Conservation (phyloP, 2,113 vertebrate species). For the Anolis sagrei region DNA sequence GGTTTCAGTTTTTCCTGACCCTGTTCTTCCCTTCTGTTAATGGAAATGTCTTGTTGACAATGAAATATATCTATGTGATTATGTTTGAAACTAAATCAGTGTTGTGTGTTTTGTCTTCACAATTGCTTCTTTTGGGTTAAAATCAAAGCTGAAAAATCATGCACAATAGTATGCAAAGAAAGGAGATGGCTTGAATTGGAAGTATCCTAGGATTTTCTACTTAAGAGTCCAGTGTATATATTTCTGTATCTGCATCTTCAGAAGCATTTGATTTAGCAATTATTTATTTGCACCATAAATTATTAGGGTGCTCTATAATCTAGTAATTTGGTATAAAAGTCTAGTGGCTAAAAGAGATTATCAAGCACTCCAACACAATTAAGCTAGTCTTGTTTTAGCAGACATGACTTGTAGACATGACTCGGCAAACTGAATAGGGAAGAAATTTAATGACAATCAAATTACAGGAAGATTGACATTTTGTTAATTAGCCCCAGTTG, state of each 20-base stretch:
- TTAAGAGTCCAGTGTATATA: neutral
- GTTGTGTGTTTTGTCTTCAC: too few relatives aligned
- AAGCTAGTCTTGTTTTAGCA: slow-evolving; percentile 8
- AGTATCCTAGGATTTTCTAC: neutral
- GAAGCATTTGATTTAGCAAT: neutral
- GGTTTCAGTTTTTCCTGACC: too few relatives aligned
- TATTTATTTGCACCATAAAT: neutral
- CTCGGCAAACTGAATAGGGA: neutral
- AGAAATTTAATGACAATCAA: slow-evolving; percentile 55
- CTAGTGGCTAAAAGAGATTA: slow-evolving; percentile 18
- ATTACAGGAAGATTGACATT: slow-evolving; percentile 43
- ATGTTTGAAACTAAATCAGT: too few relatives aligned
- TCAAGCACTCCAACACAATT: slow-evolving; percentile 22
- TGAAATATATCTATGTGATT: too few relatives aligned
- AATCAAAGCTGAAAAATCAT: too few relatives aligned
- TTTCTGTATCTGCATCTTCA: neutral
- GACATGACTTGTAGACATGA: slow-evolving; percentile 4
- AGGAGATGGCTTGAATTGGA: neutral
- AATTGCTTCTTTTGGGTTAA: too few relatives aligned
- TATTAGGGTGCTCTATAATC: slow-evolving; percentile 15
- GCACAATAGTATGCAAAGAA: neutral
- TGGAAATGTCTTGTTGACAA: too few relatives aligned
- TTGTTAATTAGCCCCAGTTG: slow-evolving; percentile 49
- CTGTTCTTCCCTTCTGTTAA: too few relatives aligned
- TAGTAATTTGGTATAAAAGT: slow-evolving; percentile 10